A percentile compares a stretch with the other conserved stretches of the same genome.
Evolutionary conservation across 92 coral and sea anemone species (phyloP).

Genomic region (Palythoa caribaeorum): DNA sequence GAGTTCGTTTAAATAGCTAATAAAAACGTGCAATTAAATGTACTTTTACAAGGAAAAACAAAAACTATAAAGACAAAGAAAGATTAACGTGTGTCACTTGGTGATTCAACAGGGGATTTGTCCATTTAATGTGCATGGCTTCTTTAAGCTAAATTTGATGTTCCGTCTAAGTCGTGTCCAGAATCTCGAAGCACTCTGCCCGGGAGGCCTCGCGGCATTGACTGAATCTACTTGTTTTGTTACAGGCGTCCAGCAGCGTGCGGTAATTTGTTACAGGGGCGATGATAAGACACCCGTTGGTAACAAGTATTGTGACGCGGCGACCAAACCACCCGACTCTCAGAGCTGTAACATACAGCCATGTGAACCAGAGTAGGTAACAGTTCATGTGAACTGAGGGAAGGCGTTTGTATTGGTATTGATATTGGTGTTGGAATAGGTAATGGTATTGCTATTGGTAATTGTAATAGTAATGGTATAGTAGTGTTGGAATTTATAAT

Average conservation of each 20-base stretch:
- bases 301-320: conserved; percentile 30
- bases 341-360: conserved; percentile 36
- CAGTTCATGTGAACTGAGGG: not conserved
- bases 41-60: no score
- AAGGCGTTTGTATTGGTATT: not conserved
- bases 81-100: no score
- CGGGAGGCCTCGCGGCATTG: not conserved
- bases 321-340: conserved; percentile 29
- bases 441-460: no score
- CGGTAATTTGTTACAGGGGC: conserved; percentile 59
- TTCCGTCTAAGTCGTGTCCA: not conserved
- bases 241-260: conserved; percentile 63
- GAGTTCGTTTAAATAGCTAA: no score
- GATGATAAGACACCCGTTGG: conserved; percentile 68
- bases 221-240: not conserved
- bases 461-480: no score
- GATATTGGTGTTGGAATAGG: no score
- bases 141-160: not conserved
- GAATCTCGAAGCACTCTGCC: not conserved
- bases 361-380: conserved; percentile 60
- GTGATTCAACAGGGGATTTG: no score
- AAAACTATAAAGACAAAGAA: no score
- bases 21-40: no score
- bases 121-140: no score
- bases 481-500: no score